Evolutionary conservation across 2,113 vertebrate species (phyloP).

Genomic region (Corapipo altera): DNA sequence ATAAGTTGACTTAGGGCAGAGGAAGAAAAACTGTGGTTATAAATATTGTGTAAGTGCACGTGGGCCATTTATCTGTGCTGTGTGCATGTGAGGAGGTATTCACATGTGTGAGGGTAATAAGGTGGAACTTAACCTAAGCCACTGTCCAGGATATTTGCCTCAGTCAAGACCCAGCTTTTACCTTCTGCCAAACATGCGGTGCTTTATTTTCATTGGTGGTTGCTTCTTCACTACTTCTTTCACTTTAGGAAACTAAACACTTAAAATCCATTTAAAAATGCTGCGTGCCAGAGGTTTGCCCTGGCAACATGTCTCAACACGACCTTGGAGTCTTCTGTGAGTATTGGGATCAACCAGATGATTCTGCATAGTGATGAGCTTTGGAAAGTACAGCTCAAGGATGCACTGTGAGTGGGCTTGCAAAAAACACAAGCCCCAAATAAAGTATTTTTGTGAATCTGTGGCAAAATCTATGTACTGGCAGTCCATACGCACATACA

Average conservation of each 20-base stretch:
- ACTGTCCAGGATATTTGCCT: neutral
- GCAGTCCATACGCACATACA: neutral
- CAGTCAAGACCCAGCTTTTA: neutral
- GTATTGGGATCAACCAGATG: neutral
- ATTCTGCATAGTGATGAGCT: neutral
- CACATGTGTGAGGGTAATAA: neutral
- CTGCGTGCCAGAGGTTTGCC: neutral
- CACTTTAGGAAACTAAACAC: neutral
- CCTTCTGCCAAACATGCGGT: neutral
- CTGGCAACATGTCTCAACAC: neutral
- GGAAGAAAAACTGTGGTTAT: neutral
- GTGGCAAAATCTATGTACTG: neutral
- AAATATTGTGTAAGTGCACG: neutral
- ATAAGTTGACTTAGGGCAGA: constrained; percentile 13
- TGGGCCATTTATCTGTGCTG: neutral
- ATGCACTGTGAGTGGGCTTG: neutral
- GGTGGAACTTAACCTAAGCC: neutral
- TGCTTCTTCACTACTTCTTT: neutral
- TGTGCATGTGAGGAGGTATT: neutral
- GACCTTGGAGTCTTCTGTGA: neutral
- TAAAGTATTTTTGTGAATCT: neutral
- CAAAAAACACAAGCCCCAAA: neutral
- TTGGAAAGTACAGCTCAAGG: neutral
- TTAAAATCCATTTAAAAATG: neutral
- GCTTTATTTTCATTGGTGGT: neutral